A percentile compares a stretch with the other conserved stretches of the same genome.
phyloP scores from a whole-genome alignment of 35 echinoderm and acorn worm species.

The Holothuria glaberrima region DNA sequence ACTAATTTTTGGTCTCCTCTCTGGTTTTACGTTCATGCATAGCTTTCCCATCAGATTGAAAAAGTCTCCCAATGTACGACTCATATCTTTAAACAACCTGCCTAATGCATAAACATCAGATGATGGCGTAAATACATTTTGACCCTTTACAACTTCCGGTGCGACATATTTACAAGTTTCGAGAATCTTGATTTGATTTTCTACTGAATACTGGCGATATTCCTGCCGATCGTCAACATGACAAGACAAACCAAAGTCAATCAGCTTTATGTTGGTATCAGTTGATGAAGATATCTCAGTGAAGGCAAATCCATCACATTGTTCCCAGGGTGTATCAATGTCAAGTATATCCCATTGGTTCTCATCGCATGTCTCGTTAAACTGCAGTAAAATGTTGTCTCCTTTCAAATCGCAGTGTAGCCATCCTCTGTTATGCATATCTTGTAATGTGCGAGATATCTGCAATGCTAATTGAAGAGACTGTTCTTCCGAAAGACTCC shows the following conservation, averaged over 20 bases:
- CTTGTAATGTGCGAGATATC: background rate
- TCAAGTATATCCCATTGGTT: too few species aligned
- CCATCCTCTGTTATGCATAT: slow-evolving; percentile 1
- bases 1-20: background rate
- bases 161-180: background rate
- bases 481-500: background rate
- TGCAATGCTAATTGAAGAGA: slow-evolving; percentile 2
- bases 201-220: background rate
- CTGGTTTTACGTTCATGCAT: slow-evolving; percentile 19
- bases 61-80: background rate
- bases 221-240: background rate
- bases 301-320: too few species aligned
- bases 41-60: background rate
- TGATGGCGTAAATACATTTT: background rate
- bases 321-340: too few species aligned
- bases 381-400: background rate
- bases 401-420: slow-evolving; percentile 16
- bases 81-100: background rate
- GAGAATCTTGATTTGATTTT: background rate
- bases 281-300: too few species aligned
- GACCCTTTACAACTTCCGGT: slow-evolving; percentile 13
- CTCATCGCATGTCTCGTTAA: background rate
- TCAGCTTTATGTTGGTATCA: too few species aligned
- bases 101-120: slow-evolving; percentile 7
- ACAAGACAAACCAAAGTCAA: too few species aligned